Evolutionary conservation across 2,888 invertebrate species (phyloP).

Genomic region (Heteropelma amictum): DNA sequence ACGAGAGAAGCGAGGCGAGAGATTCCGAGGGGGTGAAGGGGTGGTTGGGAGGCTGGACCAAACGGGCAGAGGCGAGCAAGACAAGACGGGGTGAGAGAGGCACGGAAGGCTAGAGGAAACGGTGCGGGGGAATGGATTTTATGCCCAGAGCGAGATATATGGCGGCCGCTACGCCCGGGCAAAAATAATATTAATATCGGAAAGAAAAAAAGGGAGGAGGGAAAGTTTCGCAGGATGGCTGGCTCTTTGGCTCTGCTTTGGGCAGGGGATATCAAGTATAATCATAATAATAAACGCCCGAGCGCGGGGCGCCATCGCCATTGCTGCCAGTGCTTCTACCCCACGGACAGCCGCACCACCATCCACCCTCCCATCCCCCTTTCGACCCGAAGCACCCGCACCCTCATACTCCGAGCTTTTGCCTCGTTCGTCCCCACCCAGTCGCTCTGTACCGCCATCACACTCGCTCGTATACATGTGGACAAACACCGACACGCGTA

Average conservation of each 20-base stretch:
- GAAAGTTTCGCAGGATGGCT: constrained; percentile 76
- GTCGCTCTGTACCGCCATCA: constrained; percentile 62
- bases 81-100: constrained; percentile 2
- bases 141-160: constrained; percentile 78
- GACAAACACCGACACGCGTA: constrained; percentile 52
- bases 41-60: constrained; percentile 51
- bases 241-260: constrained; percentile 67
- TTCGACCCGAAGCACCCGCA: constrained; percentile 44
- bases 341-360: constrained; percentile 38
- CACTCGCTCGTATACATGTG: constrained; percentile 55
- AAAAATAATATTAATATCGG: constrained; percentile 78
- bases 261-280: constrained; percentile 77
- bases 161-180: constrained; percentile 78
- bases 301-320: constrained; percentile 75
- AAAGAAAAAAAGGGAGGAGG: constrained; percentile 74
- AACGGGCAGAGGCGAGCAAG: constrained; percentile 47
- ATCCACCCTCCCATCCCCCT: constrained; percentile 34
- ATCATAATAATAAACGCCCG: constrained; percentile 77
- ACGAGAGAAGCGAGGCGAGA: constrained; percentile 31
- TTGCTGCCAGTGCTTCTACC: constrained; percentile 68
- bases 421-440: constrained; percentile 43
- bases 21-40: constrained; percentile 20
- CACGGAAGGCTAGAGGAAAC: constrained; percentile 57
- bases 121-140: constrained; percentile 75
- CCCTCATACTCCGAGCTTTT: constrained; percentile 41